Base-by-base conservation (phyloP, 2,888 invertebrate species). In the Cephus runcator region DNA sequence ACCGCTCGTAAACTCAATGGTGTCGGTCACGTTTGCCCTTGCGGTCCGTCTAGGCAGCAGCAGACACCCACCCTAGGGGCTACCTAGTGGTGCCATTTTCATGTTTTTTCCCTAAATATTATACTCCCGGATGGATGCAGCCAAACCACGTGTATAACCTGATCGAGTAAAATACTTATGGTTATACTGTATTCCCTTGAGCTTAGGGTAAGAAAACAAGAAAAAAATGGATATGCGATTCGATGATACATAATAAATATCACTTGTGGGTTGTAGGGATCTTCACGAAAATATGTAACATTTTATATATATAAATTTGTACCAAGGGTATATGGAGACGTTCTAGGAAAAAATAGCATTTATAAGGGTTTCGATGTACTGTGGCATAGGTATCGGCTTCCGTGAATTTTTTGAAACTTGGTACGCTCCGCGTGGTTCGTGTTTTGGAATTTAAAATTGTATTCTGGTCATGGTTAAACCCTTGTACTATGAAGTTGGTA, bases 1-100 rank as follows among this genome's bases (percentile, higher is more conserved):
- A 90, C 86, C 85, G 90, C 77, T 88, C 90, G 88, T 90, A 90
- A 91, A 91, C 86, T 85, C 88, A 88, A 90, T 87, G 88, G 89
- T 89, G 88, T 87, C 87, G 86, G 89, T 88, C 89, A 88, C 90
- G 89, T 89, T 88, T 86, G 87, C 89, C 88, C 89, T 87, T 85
- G 81, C 85, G 79, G 77, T 76, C 80, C 79, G 84, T 85, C 84
- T 84, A 83, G 84, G 84, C 84, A 82, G 79, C 81, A 83, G 71
- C 71, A 33, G 71, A 56, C 56, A 56, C 9, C 23, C 31, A 71
- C 71, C 34, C 31, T 9, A 56, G 56, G 56, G 56, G 56, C 23
- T 23, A 56, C 23, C 56, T 56, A 56, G 56, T 56, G 23, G 9
- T 56, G 56, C 56, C 56, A 56, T 56, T 56, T 56, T 56, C 56